Conservation (phyloP, 2,888 invertebrate genomes). For the Liposcelis brunnea region DNA sequence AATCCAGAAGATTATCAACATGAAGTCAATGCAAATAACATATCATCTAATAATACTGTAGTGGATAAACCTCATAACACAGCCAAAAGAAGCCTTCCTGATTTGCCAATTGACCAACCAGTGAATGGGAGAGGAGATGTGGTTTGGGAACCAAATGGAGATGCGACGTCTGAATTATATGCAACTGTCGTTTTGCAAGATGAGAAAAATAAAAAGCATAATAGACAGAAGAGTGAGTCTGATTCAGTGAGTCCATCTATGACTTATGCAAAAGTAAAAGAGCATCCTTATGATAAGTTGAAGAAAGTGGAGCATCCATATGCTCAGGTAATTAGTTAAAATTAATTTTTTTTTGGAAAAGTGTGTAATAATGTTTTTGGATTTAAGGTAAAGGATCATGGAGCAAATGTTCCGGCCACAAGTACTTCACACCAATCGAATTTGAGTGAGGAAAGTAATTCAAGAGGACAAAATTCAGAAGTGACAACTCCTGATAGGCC, state of each 20-base stretch:
- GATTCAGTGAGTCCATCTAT: conserved; percentile 15
- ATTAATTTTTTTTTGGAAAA: too few species aligned
- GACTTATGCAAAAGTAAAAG: conserved; percentile 47
- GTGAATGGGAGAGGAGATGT: conserved; percentile 20
- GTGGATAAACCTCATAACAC: background rate
- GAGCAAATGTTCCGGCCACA: background rate
- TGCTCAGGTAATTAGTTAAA: conserved; percentile 19
- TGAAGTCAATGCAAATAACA: conserved; percentile 22
- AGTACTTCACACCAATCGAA: background rate
- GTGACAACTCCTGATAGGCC: background rate
- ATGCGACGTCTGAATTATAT: conserved; percentile 69
- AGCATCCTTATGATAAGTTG: conserved; percentile 59
- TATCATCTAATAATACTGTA: background rate
- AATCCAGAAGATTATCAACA: conserved; percentile 45
- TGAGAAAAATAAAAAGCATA: conserved; percentile 25
- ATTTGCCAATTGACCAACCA: conserved; percentile 48
- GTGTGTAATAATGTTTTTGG: conserved; percentile 8
- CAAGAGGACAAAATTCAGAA: conserved; percentile 6
- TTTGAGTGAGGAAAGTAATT: background rate
- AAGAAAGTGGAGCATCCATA: conserved; percentile 23
- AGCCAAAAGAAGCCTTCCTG: conserved; percentile 50
- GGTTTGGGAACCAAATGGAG: conserved; percentile 29
- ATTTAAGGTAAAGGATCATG: background rate
- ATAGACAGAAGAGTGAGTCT: conserved; percentile 14
- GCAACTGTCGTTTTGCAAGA: conserved; percentile 56